These are phyloP conservation scores for Zeus faber DNA, from an alignment of 2,113 vertebrate species.

Conservation along the genomic window DNA sequence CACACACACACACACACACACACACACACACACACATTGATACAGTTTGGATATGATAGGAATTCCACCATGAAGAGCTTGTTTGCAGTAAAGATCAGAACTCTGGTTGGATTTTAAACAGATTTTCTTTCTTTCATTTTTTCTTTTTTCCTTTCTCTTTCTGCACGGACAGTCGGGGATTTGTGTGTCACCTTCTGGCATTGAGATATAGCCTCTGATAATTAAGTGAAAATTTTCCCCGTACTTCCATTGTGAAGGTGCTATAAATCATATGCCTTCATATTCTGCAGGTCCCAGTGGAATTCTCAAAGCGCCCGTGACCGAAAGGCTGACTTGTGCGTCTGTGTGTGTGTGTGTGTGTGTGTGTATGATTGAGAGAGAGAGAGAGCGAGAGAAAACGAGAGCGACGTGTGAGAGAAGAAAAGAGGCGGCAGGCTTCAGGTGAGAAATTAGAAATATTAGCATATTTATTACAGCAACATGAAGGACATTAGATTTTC, in stretches of 20 bases:
- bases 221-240: conserved; percentile 19
- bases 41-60: too few relatives aligned
- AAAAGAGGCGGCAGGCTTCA: conserved; percentile 55
- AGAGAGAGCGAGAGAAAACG: background rate
- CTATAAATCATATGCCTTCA: conserved; percentile 4
- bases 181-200: conserved; percentile 26
- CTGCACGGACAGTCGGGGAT: conserved; percentile 21
- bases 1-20: conserved; percentile 30
- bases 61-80: conserved; percentile 34
- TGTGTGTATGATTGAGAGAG: background rate
- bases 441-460: conserved; percentile 82
- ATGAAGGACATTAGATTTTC: conserved; percentile 74
- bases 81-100: conserved; percentile 1
- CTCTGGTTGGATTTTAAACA: too few relatives aligned
- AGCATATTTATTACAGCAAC: conserved; percentile 81
- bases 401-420: background rate
- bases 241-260: conserved; percentile 14
- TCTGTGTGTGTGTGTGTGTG: conserved; percentile 2
- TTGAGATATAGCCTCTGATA: conserved; percentile 28
- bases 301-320: background rate
- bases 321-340: too few relatives aligned
- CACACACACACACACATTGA: conserved; percentile 39
- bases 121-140: too few relatives aligned
- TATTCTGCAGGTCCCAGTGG: conserved; percentile 1
- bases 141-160: conserved; percentile 20